Evolutionary conservation across 2,888 invertebrate genomes (phyloP), one percentile per base, ranked within the genome.

Genomic region (Leuctra nigra): DNA sequence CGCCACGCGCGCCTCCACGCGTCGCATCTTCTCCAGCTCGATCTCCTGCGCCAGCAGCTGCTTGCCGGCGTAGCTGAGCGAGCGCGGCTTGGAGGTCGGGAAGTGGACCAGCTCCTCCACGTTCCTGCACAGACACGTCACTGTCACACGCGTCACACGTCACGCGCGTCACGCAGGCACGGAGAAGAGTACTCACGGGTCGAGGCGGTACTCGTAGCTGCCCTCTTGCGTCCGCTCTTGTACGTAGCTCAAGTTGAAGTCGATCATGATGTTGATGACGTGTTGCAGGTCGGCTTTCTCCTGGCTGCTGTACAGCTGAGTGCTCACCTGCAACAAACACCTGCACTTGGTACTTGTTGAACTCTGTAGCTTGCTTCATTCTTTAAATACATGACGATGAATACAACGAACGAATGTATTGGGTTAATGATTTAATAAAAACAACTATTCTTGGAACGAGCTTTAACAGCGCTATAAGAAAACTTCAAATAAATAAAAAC

Each of bases 21-120:
- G 73, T 54, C 87, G 73, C 68, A 93, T 84, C 66, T 83, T 80
- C 69, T 89, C 91, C 41, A 87, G 66, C 63, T 91, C 89, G 57
- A 92, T 84, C 74, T 93, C 91, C 50, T 87, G 77, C 0, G 90
- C 81, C 56, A 95, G 82, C 41, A 92, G 75, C 68, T 94, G 93
- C 59, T 87, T 82, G 18, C 84, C 80, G 6, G 84, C 80, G 63
- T 88, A 87, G 0, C 81, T 77, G 33, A 87, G 67, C 38, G 72
- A 70, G 38, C 75, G 68, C 50, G 66, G 68, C 50, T 61, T 58
- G 53, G 63, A 63, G 39, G 56, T 55, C 6, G 59, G 61, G 64
- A 79, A 81, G 57, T 69, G 65, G 0, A 80, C 80, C 0, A 87
- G 66, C 61, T 83, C 81, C 65, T 89, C 85, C 11, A 93, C 72